phyloP scores from a whole-genome alignment of 23 tunicate species.

The Styela plicata region DNA sequence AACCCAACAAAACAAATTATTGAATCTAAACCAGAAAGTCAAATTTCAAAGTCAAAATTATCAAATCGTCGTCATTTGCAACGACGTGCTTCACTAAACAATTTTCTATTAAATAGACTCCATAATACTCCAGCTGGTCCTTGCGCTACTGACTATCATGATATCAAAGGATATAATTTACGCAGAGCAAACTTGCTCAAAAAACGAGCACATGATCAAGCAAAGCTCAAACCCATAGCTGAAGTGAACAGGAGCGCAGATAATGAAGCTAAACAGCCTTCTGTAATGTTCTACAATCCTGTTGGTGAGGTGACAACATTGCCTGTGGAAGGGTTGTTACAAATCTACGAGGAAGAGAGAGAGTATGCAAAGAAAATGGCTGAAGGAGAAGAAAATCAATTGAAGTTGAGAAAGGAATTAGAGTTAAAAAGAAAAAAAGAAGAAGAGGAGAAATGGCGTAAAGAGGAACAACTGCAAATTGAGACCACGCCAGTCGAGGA shows the following conservation, averaged over 20 bases:
- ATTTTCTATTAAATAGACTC: neutral
- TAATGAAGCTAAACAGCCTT: neutral
- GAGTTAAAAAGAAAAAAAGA: neutral
- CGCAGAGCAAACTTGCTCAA: neutral
- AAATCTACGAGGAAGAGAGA: neutral
- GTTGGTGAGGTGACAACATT: neutral
- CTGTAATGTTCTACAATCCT: neutral
- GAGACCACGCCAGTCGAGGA: neutral
- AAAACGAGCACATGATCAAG: neutral
- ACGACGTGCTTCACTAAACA: neutral
- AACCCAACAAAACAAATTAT: neutral
- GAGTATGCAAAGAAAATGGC: neutral
- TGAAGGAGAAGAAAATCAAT: neutral
- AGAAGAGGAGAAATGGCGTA: neutral
- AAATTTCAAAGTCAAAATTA: neutral
- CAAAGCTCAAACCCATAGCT: neutral
- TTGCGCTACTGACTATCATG: neutral
- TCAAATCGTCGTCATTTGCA: neutral
- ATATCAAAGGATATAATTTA: neutral
- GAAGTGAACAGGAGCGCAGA: neutral
- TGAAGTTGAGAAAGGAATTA: neutral
- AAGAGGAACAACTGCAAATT: neutral
- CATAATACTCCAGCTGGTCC: neutral
- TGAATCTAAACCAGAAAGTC: neutral
- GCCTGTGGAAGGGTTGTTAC: constrained; percentile 5